Base-by-base conservation (phyloP, 1,140 invertebrate genomes). In the Mactra quadrangularis region DNA sequence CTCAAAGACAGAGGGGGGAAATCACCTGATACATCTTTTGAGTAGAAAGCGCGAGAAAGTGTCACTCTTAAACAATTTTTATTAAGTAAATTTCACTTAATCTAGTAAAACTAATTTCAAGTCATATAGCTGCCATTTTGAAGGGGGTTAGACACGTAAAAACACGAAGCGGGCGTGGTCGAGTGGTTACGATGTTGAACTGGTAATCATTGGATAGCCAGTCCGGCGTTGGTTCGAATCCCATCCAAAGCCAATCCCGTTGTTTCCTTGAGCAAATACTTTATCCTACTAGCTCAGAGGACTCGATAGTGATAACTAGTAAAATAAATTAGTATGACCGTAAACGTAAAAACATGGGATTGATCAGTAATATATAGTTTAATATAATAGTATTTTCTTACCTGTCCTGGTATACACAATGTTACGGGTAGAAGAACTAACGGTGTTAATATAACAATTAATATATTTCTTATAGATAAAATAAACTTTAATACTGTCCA, bases 351-450 rank as follows among this genome's bases (percentile, higher is more conserved):
- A n/a, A 6, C 19, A 22, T 55, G 52, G 19, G 15, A 41, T 6
- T 15, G 3, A 7, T 55, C 19, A 22, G 52, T 9, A 55, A 19
- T 27, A 6, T 27, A 19, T n/a, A 11, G 52, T 55, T 55, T 55
- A 6, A 55, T 19, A 9, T 6, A 9, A 38, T n/a, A 53, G 3
- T 19, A 53, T 35, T 45, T 31, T n/a, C 66, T 9, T 72, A 72
- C 70, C 70, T 55, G 50, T 55, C 70, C 70, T 9, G 50, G 45
- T 25, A 72, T 41, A n/a, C 17, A 41, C 0, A 57, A 9, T 35
- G 45, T 1, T n/a, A 72, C 19, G 1, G 70, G 70, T 2, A 72
- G 33, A 3, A 72, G 53, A 22, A 55, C n/a, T 9, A 72, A 0
- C 6, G 70, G 70, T 25, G 53, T 57, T 3, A 57, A 17, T 0